phyloP scores from a whole-genome alignment of 1,140 invertebrate species.

The Reticulitermes speratus region DNA sequence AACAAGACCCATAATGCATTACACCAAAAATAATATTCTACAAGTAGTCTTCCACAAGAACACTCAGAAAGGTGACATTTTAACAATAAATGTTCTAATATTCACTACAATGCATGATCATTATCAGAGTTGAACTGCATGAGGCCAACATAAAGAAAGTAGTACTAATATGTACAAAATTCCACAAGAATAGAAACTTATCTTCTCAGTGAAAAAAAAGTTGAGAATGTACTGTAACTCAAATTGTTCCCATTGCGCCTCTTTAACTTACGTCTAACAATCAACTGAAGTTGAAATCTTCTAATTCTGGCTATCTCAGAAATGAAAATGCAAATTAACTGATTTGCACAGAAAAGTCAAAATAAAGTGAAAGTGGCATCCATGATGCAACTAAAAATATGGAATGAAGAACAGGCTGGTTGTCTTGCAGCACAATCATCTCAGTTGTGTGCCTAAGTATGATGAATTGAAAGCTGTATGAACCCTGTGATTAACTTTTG shows the following conservation, averaged over 20 bases:
- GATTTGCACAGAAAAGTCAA: not conserved
- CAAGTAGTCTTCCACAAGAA: not conserved
- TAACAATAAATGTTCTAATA: not conserved
- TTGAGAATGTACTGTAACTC: not conserved
- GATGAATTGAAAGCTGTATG: no score
- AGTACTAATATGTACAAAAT: not conserved
- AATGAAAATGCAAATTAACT: not conserved
- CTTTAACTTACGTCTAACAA: not conserved
- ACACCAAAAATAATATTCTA: not conserved
- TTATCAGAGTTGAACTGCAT: not conserved
- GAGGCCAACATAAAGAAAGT: not conserved
- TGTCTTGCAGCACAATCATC: not conserved
- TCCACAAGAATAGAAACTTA: not conserved
- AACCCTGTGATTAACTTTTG: no score
- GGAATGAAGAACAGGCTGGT: not conserved
- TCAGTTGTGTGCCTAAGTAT: no score
- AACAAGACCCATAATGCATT: conserved; percentile 1
- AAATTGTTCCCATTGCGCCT: not conserved
- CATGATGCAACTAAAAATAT: not conserved
- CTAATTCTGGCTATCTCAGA: not conserved
- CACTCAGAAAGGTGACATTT: not conserved
- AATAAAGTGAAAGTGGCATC: not conserved
- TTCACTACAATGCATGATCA: not conserved
- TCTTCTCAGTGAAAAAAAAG: not conserved
- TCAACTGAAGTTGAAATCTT: not conserved